These are phyloP conservation scores for Gandaritis pyraliata DNA, from an alignment of 2,888 invertebrate genomes.

Conservation along the genomic window DNA sequence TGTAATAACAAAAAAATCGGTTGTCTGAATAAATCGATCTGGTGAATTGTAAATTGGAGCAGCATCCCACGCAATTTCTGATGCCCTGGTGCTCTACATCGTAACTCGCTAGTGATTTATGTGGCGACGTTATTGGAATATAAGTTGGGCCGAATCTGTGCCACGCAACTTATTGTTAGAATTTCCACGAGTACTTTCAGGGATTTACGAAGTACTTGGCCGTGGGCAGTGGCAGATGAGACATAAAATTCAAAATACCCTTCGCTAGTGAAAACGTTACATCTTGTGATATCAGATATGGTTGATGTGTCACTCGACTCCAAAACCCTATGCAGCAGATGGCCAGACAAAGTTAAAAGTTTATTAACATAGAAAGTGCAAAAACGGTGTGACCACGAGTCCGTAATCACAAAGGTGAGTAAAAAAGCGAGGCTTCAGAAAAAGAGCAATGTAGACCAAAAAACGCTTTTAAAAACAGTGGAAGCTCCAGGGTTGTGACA, in stretches of 20 bases:
- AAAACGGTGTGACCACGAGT: no score
- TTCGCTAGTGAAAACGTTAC: neutral
- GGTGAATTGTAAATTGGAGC: slow-evolving; percentile 31
- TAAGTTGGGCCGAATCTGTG: slow-evolving; percentile 20
- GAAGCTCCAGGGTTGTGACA: slow-evolving; percentile 39
- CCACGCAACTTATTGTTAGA: slow-evolving; percentile 13
- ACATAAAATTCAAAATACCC: neutral
- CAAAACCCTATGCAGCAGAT: slow-evolving; percentile 4
- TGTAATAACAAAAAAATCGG: neutral
- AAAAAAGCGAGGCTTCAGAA: slow-evolving; percentile 35
- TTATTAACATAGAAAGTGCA: slow-evolving; percentile 31
- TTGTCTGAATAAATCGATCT: slow-evolving; percentile 34
- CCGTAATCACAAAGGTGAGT: slow-evolving; percentile 31
- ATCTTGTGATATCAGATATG: neutral
- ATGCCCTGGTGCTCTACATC: slow-evolving; percentile 35
- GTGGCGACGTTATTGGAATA: slow-evolving; percentile 37
- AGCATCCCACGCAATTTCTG: slow-evolving; percentile 28
- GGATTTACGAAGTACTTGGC: no score
- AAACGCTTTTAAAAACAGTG: slow-evolving; percentile 34
- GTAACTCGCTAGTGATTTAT: slow-evolving; percentile 37
- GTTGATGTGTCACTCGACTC: neutral
- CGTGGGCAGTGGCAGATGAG: no score
- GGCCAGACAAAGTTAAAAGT: slow-evolving; percentile 28
- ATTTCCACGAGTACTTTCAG: slow-evolving; percentile 4
- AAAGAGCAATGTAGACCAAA: slow-evolving; percentile 36